These are phyloP conservation scores for Diadegma fenestrale DNA, from an alignment of 2,888 invertebrate species.

Conservation along the genomic window DNA sequence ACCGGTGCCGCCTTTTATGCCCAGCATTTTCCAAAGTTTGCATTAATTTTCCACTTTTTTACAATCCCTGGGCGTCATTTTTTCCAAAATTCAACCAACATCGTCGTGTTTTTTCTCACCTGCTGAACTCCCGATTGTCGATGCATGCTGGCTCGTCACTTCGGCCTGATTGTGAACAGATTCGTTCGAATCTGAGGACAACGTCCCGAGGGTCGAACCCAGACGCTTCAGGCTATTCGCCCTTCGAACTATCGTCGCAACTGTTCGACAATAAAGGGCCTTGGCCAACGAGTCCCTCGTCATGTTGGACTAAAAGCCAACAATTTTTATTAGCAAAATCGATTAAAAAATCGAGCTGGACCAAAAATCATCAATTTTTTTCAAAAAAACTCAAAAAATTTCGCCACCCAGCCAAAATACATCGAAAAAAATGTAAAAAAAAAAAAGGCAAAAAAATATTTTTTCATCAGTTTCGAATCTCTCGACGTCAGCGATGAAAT, in stretches of 20 bases:
- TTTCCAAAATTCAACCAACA: neutral
- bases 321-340: neutral
- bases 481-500: neutral
- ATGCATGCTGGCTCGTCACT: slow-evolving; percentile 93
- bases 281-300: slow-evolving; percentile 96
- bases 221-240: slow-evolving; percentile 96
- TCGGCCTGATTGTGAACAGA: slow-evolving; percentile 95
- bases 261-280: slow-evolving; percentile 97
- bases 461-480: neutral
- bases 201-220: slow-evolving; percentile 92
- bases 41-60: slow-evolving; percentile 36
- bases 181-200: slow-evolving; percentile 96
- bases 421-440: neutral
- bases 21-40: slow-evolving; percentile 18
- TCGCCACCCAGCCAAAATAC: neutral
- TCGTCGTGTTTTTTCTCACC: slow-evolving; percentile 72
- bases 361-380: neutral
- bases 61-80: slow-evolving; percentile 8
- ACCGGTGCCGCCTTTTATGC: slow-evolving; percentile 86
- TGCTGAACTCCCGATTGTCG: slow-evolving; percentile 89
- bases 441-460: too few relatives aligned
- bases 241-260: slow-evolving; percentile 96
- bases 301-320: slow-evolving; percentile 88
- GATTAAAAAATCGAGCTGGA: neutral
- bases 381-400: too few relatives aligned